Percentiles rank a stretch among this genome's conserved stretches.
These are phyloP conservation scores for Huso huso DNA, from an alignment of 2,797 vertebrate genomes.

Conservation along the genomic window DNA sequence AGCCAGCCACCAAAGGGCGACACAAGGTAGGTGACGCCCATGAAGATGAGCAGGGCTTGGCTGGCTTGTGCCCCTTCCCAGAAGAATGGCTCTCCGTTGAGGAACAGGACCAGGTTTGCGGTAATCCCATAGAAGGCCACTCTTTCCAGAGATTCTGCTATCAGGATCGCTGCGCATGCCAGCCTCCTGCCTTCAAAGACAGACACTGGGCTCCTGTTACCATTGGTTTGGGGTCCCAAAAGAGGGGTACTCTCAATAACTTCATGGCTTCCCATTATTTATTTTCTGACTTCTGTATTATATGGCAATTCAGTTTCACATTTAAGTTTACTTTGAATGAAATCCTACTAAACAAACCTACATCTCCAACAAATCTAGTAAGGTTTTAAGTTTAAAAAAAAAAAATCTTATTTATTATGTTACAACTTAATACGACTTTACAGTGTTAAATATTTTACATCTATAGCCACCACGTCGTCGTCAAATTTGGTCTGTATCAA, in stretches of 20 bases:
- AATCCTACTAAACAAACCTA: too few relatives aligned
- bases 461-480: too few relatives aligned
- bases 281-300: too few relatives aligned
- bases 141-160: constrained; percentile 84
- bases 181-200: constrained; percentile 73
- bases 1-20: constrained; percentile 95
- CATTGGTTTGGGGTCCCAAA: constrained; percentile 42
- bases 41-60: constrained; percentile 85
- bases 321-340: too few relatives aligned
- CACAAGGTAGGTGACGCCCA: constrained; percentile 91
- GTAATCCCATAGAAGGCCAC: constrained; percentile 93
- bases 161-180: constrained; percentile 82
- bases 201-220: constrained; percentile 36
- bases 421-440: too few relatives aligned
- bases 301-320: too few relatives aligned
- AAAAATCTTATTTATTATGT: too few relatives aligned
- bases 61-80: constrained; percentile 90
- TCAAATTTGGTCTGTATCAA: too few relatives aligned
- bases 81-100: constrained; percentile 73
- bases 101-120: constrained; percentile 87
- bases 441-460: too few relatives aligned
- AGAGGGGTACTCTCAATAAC: constrained; percentile 64
- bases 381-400: too few relatives aligned
- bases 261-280: constrained; percentile 59
- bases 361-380: too few relatives aligned